Conservation (phyloP, 2,113 vertebrate genomes). For the Raja brachyura region DNA sequence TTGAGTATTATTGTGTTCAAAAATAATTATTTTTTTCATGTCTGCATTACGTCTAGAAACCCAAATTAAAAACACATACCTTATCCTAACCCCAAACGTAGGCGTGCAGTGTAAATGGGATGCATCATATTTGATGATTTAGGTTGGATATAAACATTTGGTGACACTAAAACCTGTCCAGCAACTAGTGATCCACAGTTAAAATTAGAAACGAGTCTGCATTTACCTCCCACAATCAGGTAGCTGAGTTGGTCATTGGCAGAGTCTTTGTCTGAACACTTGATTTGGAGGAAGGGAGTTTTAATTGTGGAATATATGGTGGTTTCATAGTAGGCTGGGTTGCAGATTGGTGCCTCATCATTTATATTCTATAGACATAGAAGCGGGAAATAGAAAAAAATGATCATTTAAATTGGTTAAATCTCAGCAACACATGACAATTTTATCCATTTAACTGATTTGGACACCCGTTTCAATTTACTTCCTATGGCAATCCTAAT, state of each 20-base stretch:
- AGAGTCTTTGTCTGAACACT: slow-evolving; percentile 49
- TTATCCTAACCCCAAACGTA: background rate
- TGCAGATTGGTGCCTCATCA: slow-evolving; percentile 42
- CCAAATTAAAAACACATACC: background rate
- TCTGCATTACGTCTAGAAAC: background rate
- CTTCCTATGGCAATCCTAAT: background rate
- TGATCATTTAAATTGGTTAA: background rate
- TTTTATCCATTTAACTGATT: background rate
- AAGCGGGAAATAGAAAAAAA: background rate
- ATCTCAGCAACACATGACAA: background rate
- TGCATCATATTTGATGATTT: background rate
- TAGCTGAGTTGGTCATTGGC: slow-evolving; percentile 45
- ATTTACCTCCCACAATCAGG: slow-evolving; percentile 46
- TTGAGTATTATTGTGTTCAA: background rate
- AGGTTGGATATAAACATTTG: background rate
- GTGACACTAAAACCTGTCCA: background rate
- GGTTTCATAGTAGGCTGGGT: slow-evolving; percentile 45
- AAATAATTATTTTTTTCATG: background rate
- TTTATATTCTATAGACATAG: slow-evolving; percentile 43
- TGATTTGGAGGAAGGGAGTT: slow-evolving; percentile 43
- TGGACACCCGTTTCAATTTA: background rate
- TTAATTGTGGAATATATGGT: slow-evolving; percentile 41
- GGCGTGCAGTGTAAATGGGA: background rate
- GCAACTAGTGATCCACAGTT: background rate
- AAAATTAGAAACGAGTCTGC: background rate